Base-by-base conservation (phyloP, 2,888 invertebrate species). In the Harpagoxenus sublaevis region DNA sequence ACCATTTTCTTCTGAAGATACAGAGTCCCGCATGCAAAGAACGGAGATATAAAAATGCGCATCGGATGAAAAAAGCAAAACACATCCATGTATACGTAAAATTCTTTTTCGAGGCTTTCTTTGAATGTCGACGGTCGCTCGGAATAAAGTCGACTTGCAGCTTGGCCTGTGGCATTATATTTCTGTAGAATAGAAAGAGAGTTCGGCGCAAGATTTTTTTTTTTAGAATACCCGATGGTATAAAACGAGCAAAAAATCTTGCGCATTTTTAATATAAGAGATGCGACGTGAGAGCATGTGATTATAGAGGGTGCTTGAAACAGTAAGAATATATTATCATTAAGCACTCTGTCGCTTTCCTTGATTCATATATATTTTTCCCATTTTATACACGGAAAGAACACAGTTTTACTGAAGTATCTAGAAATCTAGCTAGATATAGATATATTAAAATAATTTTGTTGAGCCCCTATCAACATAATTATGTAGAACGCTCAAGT, bases 61-160 rank as follows among this genome's bases (percentile, higher is more conserved):
- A 75, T 84, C 63, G 65, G 84, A 48, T 55, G 39, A 70, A 82
- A 83, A 81, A 53, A 74, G 74, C 70, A 77, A 66, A 83, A 83
- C 78, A 73, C 68, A 79, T 48, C 83, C 10, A 23, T 60, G 73
- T 48, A 68, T 70, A 79, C 57, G 79, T n/a, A 57, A 63, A 84
- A 84, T 81, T 79, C 83, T 86, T 89, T 85, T 75, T 79, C 85
- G 60, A 51, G 62, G 53, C 42, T 62, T 83, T 84, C 86, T 88
- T 88, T 88, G 85, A 85, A 23, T 70, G 48, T 73, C 65, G 62
- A 66, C 73, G 53, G 70, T 82, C 65, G 84, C 68, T 51, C 12
- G 42, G 35, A 71, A 84, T 78, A 78, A 75, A 81, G 75, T 81
- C 77, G 66, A 66, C 65, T 66, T 55, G 28, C 35, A 70, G 70